Evolutionary conservation across 2,797 vertebrate genomes (phyloP).

Genomic region (Melanotaenia parkinsoni): DNA sequence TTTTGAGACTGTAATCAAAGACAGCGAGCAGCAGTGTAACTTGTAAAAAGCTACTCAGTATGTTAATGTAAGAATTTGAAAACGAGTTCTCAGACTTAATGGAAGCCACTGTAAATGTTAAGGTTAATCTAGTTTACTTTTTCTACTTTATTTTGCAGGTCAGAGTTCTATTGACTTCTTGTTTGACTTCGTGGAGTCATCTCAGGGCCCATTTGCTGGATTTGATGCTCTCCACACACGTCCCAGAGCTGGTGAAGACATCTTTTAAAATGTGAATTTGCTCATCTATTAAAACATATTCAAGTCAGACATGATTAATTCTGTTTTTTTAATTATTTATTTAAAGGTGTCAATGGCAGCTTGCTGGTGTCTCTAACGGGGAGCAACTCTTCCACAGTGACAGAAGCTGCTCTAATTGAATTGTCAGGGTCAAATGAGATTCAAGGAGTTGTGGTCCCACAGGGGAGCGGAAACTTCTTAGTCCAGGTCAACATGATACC

Average conservation of each 20-base stretch:
- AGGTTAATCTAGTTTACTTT: neutral
- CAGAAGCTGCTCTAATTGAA: slow-evolving; percentile 64
- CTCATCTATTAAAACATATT: neutral
- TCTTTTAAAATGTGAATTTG: neutral
- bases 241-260: slow-evolving; percentile 64
- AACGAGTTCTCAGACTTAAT: too few species aligned
- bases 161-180: slow-evolving; percentile 73
- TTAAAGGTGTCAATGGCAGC: slow-evolving; percentile 53
- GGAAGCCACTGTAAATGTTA: too few species aligned
- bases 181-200: slow-evolving; percentile 68
- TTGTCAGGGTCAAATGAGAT: slow-evolving; percentile 26
- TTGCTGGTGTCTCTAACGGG: slow-evolving; percentile 71
- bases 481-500: slow-evolving; percentile 57
- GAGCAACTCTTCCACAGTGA: slow-evolving; percentile 42
- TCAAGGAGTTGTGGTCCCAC: slow-evolving; percentile 31
- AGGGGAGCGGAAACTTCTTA: slow-evolving; percentile 43
- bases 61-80: too few species aligned
- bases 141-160: slow-evolving; percentile 44
- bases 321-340: neutral
- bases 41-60: too few species aligned
- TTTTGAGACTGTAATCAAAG: too few species aligned
- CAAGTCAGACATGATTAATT: neutral
- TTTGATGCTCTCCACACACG: slow-evolving; percentile 60
- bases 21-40: too few species aligned
- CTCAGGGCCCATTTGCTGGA: slow-evolving; percentile 43